Base-by-base conservation (phyloP, 2,888 invertebrate species). In the Philopedon plagiatum region DNA sequence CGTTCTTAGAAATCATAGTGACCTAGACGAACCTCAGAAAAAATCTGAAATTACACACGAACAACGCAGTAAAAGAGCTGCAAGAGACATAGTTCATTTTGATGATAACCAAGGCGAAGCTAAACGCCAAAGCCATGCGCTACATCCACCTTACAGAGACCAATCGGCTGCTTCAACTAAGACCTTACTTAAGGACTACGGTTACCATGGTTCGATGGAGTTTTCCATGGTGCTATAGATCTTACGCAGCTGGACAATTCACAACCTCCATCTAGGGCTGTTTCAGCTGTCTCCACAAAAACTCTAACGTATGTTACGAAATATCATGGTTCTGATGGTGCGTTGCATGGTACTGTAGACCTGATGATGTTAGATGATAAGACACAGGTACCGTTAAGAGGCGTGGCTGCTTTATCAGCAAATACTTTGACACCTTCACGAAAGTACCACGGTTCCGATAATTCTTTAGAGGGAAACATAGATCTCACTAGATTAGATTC, bases 381-480 rank as follows among this genome's bases (percentile, higher is more conserved):
- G 2, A 19, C 5, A 15, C 54, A 11, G 2, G 1, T 3, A 1
- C 15, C n/a, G 15, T 1, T 5, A 26, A 39, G 13, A 23, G 39
- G 4, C 11, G 2, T 13, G 7, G 41, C 60, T 26, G 11, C 11
- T 18, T 0, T 7, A 0, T 60, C 60, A 21, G 41, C 60, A 7
- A 46, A 49, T 34, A 62, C 62, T 5, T 26, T 62, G 5, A 15
- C 5, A 0, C 15, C 19, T 0, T 3, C 2, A 2, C 21, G 8
- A 11, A 54, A 26, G 26, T 64, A 64, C 23, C 64, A 64, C 15
- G 64, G 64, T 13, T 64, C 64, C 11, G 54, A 64, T 54, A 54
- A 54, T 21, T 1, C 21, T 1, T 21, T 54, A 5, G 54, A 37
- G 1, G 64, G 64, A 18, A 37, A n/a, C 21, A 64, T 51, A n/a